Evolutionary conservation across 2,113 vertebrate genomes (phyloP), one percentile per base, ranked within the genome.

Genomic region (Enhydra lutris): DNA sequence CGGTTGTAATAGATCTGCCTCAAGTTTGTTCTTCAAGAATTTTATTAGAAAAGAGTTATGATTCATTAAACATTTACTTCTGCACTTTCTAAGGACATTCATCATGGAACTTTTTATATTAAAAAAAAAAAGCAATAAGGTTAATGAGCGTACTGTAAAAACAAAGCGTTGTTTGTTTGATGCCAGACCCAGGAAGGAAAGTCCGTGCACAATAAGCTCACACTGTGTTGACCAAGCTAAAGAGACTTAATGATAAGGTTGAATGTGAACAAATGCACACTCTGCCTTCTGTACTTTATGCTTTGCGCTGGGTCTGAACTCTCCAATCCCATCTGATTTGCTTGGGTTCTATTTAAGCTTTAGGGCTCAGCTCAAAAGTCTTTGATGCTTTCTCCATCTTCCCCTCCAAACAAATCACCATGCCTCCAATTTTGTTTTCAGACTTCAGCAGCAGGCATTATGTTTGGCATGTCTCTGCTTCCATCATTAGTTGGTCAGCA

Each of bases 161-260:
- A 97, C 87, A 95, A 90, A 92, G 79, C 1, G 9, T 76, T 88
- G 67, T 95, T 96, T 96, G 86, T 97, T 94, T 63, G 84, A 36
- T 88, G 57, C 82, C 82, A 94, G 92, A 91, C 69, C 93, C 86
- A 93, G 76, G 65, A 94, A 97, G 61, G 81, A 92, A 91, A 96
- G 91, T 80, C 95, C 73, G 61, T 83, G 69, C 47, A 88, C 65
- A 85, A 57, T 80, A 95, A 89, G 52, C 55, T 63, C 1, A 0
- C n/a, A 69, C n/a, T 88, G 55, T 92, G 39, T 71, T 95, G 95
- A 90, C 76, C 23, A 78, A 94, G 94, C 87, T 92, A 80, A 52
- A 95, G 84, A 91, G 85, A 73, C 92, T 93, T 87, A 79, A 89
- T 73, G 80, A 86, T 85, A 63, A 86, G 73, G 29, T 69, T 94